Percentiles rank a stretch among this genome's conserved stretches.
These are phyloP conservation scores for Asobara japonica DNA, from an alignment of 1,140 invertebrate species.

Conservation along the genomic window DNA sequence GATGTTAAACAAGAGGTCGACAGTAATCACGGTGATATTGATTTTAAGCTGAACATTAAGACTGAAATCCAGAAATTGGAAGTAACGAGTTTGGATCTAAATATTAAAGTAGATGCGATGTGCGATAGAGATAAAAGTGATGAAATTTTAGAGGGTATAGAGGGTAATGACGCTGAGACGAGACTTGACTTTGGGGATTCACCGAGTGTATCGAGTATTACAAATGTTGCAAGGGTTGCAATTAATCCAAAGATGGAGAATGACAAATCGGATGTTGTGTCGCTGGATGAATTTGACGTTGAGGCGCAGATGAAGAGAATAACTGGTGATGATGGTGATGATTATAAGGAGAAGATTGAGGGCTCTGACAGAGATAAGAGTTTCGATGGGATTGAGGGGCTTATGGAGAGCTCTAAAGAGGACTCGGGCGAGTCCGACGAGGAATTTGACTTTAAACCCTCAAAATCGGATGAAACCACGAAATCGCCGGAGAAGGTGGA, in stretches of 20 bases:
- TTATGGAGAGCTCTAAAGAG: slow-evolving; percentile 64
- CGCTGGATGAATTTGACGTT: slow-evolving; percentile 62
- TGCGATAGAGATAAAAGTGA: not conserved
- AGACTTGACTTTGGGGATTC: slow-evolving; percentile 47
- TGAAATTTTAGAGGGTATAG: not conserved
- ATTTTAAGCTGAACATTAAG: slow-evolving; percentile 57
- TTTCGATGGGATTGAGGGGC: slow-evolving; percentile 61
- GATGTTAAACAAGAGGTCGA: slow-evolving; percentile 24
- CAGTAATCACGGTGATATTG: slow-evolving; percentile 55
- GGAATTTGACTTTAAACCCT: not conserved
- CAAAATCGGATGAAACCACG: not conserved
- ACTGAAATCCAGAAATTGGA: slow-evolving; percentile 52
- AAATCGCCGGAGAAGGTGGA: slow-evolving; percentile 7
- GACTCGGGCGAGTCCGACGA: slow-evolving; percentile 52
- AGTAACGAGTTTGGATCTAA: slow-evolving; percentile 30
- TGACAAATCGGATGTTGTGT: slow-evolving; percentile 29
- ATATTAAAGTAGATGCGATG: not conserved
- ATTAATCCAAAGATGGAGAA: slow-evolving; percentile 18
- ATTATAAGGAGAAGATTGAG: slow-evolving; percentile 60
- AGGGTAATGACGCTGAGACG: not conserved
- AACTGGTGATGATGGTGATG: slow-evolving; percentile 60
- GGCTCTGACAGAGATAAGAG: slow-evolving; percentile 52
- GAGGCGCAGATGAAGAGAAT: slow-evolving; percentile 64
- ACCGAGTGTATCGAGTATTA: slow-evolving; percentile 7
- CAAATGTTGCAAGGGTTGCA: slow-evolving; percentile 1